Evolutionary conservation across 2,888 invertebrate species (phyloP).

Genomic region (Drosophila nigritarsus): DNA sequence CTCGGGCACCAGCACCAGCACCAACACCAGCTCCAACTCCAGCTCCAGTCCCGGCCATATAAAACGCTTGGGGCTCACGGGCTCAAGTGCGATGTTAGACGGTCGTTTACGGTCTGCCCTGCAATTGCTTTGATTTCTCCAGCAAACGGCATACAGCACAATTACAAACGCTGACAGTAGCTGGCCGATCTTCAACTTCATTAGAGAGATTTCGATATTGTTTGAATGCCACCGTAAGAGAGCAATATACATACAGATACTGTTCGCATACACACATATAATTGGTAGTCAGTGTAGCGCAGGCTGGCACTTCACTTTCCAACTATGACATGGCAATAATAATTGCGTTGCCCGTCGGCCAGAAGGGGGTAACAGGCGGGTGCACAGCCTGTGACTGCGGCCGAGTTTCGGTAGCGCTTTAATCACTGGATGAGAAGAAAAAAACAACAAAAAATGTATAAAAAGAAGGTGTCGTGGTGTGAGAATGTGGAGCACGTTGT

Average conservation of each 20-base stretch:
- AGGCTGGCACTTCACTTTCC: constrained; percentile 73
- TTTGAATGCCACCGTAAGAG: constrained; percentile 78
- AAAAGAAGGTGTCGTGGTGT: constrained; percentile 26
- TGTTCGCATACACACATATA: constrained; percentile 41
- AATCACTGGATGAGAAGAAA: constrained; percentile 38
- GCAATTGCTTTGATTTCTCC: constrained; percentile 58
- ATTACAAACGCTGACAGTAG: constrained; percentile 83
- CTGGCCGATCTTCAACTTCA: constrained; percentile 83
- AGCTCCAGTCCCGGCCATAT: constrained; percentile 24
- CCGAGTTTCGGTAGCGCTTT: constrained; percentile 65
- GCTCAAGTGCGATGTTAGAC: constrained; percentile 55
- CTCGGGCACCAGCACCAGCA: neutral
- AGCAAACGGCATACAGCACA: constrained; percentile 38
- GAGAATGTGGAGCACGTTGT: constrained; percentile 50
- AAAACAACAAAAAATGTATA: neutral
- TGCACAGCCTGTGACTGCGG: constrained; percentile 21
- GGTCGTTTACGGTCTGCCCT: constrained; percentile 54
- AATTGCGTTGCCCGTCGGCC: constrained; percentile 59
- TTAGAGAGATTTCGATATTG: constrained; percentile 81
- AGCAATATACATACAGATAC: constrained; percentile 36
- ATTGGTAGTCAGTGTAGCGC: constrained; percentile 63
- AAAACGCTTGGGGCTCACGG: constrained; percentile 53
- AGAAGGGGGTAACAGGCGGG: constrained; percentile 13
- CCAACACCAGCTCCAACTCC: constrained; percentile 9
- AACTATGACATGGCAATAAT: constrained; percentile 80